Evolutionary conservation across 2,797 vertebrate species (phyloP).

Genomic region (Rachycentron canadum): DNA sequence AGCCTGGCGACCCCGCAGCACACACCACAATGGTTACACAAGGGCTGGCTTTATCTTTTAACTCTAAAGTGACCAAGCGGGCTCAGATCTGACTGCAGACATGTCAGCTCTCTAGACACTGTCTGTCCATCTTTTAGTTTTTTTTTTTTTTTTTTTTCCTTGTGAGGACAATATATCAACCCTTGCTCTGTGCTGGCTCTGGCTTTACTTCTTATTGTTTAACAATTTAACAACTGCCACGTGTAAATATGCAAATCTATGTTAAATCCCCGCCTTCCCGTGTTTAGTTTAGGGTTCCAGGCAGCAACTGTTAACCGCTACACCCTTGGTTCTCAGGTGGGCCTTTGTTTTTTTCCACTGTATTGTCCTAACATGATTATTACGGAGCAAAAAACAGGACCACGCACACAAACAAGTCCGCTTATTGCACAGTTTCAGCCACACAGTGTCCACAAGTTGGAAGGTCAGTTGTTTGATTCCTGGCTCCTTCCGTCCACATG

Average conservation of each 20-base stretch:
- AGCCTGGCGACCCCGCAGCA: constrained; percentile 11
- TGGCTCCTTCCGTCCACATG: too few relatives aligned
- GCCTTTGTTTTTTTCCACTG: neutral
- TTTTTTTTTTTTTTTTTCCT: neutral
- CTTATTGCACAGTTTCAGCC: too few relatives aligned
- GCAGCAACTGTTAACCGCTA: neutral
- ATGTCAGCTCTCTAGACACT: neutral
- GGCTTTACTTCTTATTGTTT: neutral
- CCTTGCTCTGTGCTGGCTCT: neutral
- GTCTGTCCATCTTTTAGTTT: neutral
- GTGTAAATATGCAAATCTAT: too few relatives aligned
- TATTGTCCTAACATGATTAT: neutral
- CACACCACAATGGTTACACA: constrained; percentile 7
- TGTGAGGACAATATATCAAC: neutral
- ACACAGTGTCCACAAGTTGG: too few relatives aligned
- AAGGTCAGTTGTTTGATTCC: too few relatives aligned
- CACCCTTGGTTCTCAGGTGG: neutral
- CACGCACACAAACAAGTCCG: too few relatives aligned
- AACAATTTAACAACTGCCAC: too few relatives aligned
- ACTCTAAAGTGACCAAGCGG: constrained; percentile 17
- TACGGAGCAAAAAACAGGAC: too few relatives aligned
- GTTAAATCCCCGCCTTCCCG: neutral
- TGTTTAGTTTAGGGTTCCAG: neutral
- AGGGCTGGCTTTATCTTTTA: constrained; percentile 11
- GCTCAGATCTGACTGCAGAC: constrained; percentile 14